Evolutionary conservation across 2,888 invertebrate species (phyloP).

Genomic region (Eurytoma californica): DNA sequence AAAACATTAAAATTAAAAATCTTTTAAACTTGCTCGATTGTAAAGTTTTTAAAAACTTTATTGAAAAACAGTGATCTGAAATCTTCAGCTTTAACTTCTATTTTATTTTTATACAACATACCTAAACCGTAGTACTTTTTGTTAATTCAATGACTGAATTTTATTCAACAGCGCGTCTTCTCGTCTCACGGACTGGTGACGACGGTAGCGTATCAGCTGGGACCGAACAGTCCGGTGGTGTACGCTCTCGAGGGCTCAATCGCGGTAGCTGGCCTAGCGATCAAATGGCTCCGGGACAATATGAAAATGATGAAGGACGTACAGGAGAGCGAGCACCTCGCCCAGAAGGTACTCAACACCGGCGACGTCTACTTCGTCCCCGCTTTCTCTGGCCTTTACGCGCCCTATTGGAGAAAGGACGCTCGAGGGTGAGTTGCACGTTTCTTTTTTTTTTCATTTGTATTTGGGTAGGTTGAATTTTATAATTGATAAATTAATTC

Average conservation of each 20-base stretch:
- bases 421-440: constrained; percentile 85
- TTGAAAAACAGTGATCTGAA: background rate
- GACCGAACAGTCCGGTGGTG: constrained; percentile 85
- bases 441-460: constrained; percentile 41
- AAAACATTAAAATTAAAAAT: no score
- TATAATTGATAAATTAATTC: background rate
- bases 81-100: no score
- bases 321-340: constrained; percentile 81
- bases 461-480: background rate
- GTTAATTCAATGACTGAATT: no score
- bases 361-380: constrained; percentile 99
- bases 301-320: constrained; percentile 88
- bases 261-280: constrained; percentile 93
- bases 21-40: no score
- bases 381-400: constrained; percentile 96
- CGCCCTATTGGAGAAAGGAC: constrained; percentile 98
- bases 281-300: constrained; percentile 95
- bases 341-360: constrained; percentile 88
- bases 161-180: constrained; percentile 80
- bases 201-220: constrained; percentile 93
- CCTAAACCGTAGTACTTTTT: no score
- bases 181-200: constrained; percentile 93
- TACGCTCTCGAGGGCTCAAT: constrained; percentile 98
- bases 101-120: constrained; percentile 56
- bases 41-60: no score